These are phyloP conservation scores for Heterocephalus glaber DNA, from an alignment of 2,113 vertebrate species.

Conservation along the genomic window DNA sequence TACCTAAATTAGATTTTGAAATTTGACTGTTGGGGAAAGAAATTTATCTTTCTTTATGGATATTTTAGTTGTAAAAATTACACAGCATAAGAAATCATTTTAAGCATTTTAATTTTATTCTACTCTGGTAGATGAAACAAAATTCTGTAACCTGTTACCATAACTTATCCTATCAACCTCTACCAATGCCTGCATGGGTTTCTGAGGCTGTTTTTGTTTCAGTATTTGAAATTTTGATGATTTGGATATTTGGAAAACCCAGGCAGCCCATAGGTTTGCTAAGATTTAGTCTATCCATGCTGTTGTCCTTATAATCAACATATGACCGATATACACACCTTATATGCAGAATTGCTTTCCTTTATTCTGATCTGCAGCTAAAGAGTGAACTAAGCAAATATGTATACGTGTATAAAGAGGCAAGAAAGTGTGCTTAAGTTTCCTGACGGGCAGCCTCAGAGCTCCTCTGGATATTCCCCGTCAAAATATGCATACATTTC, in stretches of 20 bases:
- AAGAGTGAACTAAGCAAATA: constrained; percentile 44
- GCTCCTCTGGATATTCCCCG: constrained; percentile 35
- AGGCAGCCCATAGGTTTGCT: background rate
- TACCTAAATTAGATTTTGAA: constrained; percentile 8
- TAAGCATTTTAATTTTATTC: constrained; percentile 39
- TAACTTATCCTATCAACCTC: background rate
- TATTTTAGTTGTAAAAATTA: constrained; percentile 51
- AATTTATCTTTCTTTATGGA: constrained; percentile 25
- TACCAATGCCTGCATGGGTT: background rate
- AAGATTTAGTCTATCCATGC: background rate
- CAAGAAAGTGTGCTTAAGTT: constrained; percentile 37
- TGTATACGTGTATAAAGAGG: background rate
- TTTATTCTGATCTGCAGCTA: constrained; percentile 19
- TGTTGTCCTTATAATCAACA: constrained; percentile 27
- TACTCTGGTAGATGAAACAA: background rate
- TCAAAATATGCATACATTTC: constrained; percentile 61
- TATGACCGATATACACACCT: background rate
- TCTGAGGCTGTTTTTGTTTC: background rate
- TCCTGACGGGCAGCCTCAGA: constrained; percentile 56
- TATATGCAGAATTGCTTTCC: background rate
- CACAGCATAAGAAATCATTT: background rate
- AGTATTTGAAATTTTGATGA: constrained; percentile 11
- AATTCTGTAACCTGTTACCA: constrained; percentile 17
- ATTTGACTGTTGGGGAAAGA: background rate
- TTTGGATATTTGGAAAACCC: constrained; percentile 10